Percentiles rank a stretch among this genome's conserved stretches.
phyloP scores from a whole-genome alignment of 2,113 vertebrate species.

The Rhinogobius similis region DNA sequence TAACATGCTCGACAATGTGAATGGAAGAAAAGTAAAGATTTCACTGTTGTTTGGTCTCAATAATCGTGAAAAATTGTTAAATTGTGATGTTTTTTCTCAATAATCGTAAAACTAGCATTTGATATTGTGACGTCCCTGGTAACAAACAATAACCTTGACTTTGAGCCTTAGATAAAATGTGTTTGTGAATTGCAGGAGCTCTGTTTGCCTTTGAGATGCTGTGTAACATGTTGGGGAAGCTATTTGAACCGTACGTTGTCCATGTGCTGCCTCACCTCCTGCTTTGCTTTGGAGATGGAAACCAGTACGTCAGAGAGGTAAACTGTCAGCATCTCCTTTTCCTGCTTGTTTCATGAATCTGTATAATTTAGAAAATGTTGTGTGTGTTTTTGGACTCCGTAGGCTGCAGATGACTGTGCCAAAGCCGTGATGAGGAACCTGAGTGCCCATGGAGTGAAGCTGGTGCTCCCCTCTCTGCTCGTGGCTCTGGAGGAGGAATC shows the following conservation, averaged over 20 bases:
- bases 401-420: slow-evolving; percentile 99
- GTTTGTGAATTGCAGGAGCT: slow-evolving; percentile 79
- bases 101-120: too few species aligned
- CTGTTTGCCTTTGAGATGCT: slow-evolving; percentile 99
- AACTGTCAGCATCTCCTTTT: slow-evolving; percentile 17
- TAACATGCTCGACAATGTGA: too few species aligned
- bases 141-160: too few species aligned
- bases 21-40: too few species aligned
- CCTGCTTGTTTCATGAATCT: too few species aligned
- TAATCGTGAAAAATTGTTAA: too few species aligned
- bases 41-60: too few species aligned
- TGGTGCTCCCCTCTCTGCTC: slow-evolving; percentile 93
- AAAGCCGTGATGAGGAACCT: slow-evolving; percentile 99
- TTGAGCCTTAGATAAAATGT: neutral
- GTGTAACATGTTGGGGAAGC: slow-evolving; percentile 96
- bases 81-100: too few species aligned
- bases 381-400: neutral
- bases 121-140: too few species aligned
- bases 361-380: neutral
- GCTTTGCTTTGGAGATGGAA: slow-evolving; percentile 97
- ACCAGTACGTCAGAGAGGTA: slow-evolving; percentile 98
- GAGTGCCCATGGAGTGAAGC: slow-evolving; percentile 96
- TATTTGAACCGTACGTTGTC: slow-evolving; percentile 97
- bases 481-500: slow-evolving; percentile 97
- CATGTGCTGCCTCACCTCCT: slow-evolving; percentile 95